phyloP scores from a whole-genome alignment of 1,140 invertebrate species.

The Lithobius niger region DNA sequence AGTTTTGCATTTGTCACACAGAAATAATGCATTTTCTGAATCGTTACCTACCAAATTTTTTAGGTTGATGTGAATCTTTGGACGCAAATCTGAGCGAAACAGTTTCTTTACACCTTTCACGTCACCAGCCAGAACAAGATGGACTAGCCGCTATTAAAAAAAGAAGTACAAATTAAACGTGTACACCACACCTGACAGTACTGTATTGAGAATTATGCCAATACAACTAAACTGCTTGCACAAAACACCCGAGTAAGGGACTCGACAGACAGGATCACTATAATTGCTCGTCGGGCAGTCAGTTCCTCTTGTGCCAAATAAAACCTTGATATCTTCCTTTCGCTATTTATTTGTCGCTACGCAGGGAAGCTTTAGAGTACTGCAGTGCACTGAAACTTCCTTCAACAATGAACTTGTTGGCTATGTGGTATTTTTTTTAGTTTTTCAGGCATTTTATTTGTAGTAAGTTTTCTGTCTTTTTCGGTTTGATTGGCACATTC shows the following conservation, averaged over 20 bases:
- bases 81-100: neutral
- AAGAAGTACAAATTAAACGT: neutral
- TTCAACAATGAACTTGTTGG: no score
- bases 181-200: neutral
- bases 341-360: neutral
- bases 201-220: neutral
- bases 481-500: no score
- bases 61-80: constrained; percentile 4
- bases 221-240: neutral
- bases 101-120: neutral
- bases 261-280: neutral
- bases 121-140: constrained; percentile 2
- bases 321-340: neutral
- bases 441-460: no score
- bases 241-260: neutral
- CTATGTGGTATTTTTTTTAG: no score
- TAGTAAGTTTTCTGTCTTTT: no score
- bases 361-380: no score
- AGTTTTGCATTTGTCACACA: no score
- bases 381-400: neutral
- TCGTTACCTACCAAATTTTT: constrained; percentile 1
- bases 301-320: no score
- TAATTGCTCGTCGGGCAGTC: no score
- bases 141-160: neutral
- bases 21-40: no score